A percentile compares a stretch with the other conserved stretches of the same genome.
phyloP scores from a whole-genome alignment of 2,888 invertebrate genomes.

The Nephrotoma flavescens region DNA sequence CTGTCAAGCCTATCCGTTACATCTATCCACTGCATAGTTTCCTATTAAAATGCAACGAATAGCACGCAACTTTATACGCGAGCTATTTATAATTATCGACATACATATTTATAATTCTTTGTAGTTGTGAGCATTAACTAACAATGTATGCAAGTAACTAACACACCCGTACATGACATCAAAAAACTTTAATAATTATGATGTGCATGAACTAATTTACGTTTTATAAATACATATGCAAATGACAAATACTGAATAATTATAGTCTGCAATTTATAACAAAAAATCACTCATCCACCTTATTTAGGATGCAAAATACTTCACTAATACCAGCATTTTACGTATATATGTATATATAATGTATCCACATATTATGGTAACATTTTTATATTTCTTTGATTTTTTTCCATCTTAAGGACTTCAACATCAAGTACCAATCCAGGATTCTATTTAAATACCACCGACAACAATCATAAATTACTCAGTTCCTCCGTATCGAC shows the following conservation, averaged over 20 bases:
- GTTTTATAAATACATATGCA: not conserved
- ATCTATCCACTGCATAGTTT: no score
- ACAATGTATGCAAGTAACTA: no score
- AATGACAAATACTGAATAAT: not conserved
- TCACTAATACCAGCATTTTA: not conserved
- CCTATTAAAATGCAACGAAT: no score
- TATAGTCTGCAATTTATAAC: not conserved
- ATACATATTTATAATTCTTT: no score
- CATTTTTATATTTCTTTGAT: not conserved
- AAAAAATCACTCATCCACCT: not conserved
- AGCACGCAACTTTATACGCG: no score
- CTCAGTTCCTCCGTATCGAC: not conserved
- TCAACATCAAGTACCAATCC: not conserved
- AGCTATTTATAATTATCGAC: no score
- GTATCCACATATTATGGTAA: not conserved
- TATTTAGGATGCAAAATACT: not conserved
- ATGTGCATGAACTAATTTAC: not conserved
- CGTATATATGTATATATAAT: not conserved
- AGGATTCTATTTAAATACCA: not conserved
- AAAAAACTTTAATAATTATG: not conserved
- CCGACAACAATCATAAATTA: not conserved
- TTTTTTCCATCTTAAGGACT: not conserved
- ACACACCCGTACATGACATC: not conserved
- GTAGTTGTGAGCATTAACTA: no score
- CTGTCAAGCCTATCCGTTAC: no score